These are phyloP conservation scores for Ara ararauna DNA, from an alignment of 2,797 vertebrate genomes.

Conservation along the genomic window DNA sequence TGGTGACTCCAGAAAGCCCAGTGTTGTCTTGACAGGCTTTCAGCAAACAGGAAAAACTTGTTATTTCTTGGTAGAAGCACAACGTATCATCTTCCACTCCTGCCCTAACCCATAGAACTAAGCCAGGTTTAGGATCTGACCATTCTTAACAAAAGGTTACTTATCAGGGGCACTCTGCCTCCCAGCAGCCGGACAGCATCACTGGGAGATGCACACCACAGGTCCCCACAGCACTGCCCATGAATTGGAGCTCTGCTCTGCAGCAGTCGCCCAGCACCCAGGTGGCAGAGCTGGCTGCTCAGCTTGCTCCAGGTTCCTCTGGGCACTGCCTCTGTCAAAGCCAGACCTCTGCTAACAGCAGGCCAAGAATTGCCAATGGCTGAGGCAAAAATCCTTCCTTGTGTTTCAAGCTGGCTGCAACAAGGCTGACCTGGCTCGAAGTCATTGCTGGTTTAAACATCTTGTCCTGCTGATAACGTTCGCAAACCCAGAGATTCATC, in stretches of 20 bases:
- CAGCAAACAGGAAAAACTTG: background rate
- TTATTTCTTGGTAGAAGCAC: background rate
- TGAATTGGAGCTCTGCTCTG: background rate
- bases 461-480: background rate
- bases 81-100: background rate
- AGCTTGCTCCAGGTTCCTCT: rapidly evolving
- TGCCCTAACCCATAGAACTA: background rate
- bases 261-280: rapidly evolving
- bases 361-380: background rate
- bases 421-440: background rate
- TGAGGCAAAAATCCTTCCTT: background rate
- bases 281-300: background rate
- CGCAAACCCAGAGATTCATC: background rate
- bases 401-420: background rate
- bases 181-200: background rate
- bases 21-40: rapidly evolving
- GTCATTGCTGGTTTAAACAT: background rate
- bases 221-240: background rate
- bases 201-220: background rate
- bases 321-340: background rate
- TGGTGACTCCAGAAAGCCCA: background rate
- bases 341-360: background rate
- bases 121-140: background rate
- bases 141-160: rapidly evolving
- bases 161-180: background rate